Evolutionary conservation across 2,888 invertebrate genomes (phyloP).

Genomic region (Scaptomyza polygonia): DNA sequence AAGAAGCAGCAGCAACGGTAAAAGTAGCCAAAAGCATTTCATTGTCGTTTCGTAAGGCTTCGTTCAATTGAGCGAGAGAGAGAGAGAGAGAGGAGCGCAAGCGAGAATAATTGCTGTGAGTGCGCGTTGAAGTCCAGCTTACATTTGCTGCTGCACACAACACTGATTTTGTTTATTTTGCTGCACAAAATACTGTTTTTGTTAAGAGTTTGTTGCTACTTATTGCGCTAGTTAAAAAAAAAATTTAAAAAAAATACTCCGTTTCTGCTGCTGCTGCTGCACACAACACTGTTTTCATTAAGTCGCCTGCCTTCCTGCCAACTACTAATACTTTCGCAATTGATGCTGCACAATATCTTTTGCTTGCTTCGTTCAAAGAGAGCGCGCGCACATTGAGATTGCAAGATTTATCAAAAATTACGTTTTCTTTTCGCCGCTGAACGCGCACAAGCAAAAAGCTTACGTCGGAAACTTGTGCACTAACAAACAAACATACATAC

Average conservation of each 20-base stretch:
- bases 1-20: slow-evolving; percentile 18
- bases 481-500: background rate
- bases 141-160: slow-evolving; percentile 5
- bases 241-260: background rate
- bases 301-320: background rate
- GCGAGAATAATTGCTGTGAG: background rate
- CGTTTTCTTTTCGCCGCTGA: background rate
- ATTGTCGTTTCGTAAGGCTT: slow-evolving; percentile 11
- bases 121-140: background rate
- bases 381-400: slow-evolving; percentile 1
- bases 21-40: slow-evolving; percentile 21
- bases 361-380: background rate
- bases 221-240: too few relatives aligned
- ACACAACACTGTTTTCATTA: slow-evolving; percentile 6
- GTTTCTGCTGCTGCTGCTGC: background rate
- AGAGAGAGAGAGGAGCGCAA: background rate
- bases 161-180: background rate
- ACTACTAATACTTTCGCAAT: background rate
- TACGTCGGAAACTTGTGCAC: slow-evolving; percentile 21
- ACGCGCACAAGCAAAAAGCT: slow-evolving; percentile 15
- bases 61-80: background rate
- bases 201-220: slow-evolving; percentile 1
- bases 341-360: slow-evolving; percentile 1
- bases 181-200: slow-evolving; percentile 15
- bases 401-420: slow-evolving; percentile 2